phyloP scores from a whole-genome alignment of 2,113 vertebrate species.

The Ammospiza caudacuta region DNA sequence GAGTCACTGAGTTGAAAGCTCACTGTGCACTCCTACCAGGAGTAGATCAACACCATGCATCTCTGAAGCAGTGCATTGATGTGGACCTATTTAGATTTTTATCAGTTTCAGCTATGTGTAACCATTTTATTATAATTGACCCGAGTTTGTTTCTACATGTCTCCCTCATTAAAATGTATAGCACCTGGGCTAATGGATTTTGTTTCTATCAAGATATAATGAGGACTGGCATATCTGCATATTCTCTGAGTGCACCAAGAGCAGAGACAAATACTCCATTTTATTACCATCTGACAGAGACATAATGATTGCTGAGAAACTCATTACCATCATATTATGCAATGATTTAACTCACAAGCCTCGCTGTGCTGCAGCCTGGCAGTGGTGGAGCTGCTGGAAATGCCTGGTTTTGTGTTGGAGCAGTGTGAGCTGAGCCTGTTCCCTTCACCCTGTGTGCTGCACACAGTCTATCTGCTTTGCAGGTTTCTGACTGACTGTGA shows the following conservation, averaged over 20 bases:
- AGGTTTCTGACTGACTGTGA: not conserved
- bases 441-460: not conserved
- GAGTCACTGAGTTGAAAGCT: not conserved
- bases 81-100: slow-evolving; percentile 62
- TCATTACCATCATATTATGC: slow-evolving; percentile 75
- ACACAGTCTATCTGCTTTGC: not conserved
- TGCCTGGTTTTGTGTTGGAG: not conserved
- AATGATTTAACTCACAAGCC: slow-evolving; percentile 72
- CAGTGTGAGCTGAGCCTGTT: not conserved
- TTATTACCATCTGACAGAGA: slow-evolving; percentile 76
- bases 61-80: slow-evolving; percentile 26
- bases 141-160: slow-evolving; percentile 70
- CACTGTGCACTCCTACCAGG: not conserved
- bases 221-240: slow-evolving; percentile 74
- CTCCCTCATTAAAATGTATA: slow-evolving; percentile 69
- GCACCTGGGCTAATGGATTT: slow-evolving; percentile 74
- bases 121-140: slow-evolving; percentile 70
- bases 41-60: not conserved
- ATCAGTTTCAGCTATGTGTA: slow-evolving; percentile 63
- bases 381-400: not conserved
- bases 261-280: slow-evolving; percentile 67
- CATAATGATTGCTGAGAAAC: slow-evolving; percentile 75
- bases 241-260: slow-evolving; percentile 49
- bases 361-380: slow-evolving; percentile 26
- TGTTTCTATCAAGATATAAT: slow-evolving; percentile 73